phyloP scores from a whole-genome alignment of 1,140 invertebrate genomes.

The Leucophenga varia region DNA sequence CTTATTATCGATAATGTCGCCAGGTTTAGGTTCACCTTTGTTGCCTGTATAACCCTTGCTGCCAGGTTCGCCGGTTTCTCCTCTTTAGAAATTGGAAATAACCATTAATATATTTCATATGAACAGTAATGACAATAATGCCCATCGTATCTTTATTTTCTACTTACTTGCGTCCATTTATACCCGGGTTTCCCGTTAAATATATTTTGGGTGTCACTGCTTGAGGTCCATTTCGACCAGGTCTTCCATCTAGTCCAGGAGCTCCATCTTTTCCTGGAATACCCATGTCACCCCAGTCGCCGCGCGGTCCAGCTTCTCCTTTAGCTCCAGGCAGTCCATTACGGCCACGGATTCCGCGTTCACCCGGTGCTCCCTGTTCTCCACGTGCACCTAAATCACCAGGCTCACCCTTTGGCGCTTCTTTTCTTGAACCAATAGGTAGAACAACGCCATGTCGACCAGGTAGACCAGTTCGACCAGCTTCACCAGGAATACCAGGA shows the following conservation, averaged over 20 bases:
- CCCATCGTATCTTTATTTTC: too few relatives aligned
- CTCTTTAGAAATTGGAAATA: conserved; percentile 31
- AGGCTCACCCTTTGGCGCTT: conserved; percentile 21
- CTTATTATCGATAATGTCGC: conserved; percentile 33
- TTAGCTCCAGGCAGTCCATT: conserved; percentile 53
- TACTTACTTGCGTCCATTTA: conserved; percentile 50
- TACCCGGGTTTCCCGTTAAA: conserved; percentile 57
- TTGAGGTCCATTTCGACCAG: conserved; percentile 57
- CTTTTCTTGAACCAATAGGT: background rate
- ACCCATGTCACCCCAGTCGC: conserved; percentile 58
- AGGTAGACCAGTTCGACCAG: conserved; percentile 40
- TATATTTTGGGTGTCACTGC: conserved; percentile 55
- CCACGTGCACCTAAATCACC: conserved; percentile 58
- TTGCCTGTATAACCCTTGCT: conserved; percentile 59
- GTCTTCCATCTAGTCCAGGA: conserved; percentile 58
- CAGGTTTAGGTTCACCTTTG: conserved; percentile 60
- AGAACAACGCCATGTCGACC: conserved; percentile 27
- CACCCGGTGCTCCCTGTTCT: conserved; percentile 56
- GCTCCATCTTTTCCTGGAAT: conserved; percentile 56
- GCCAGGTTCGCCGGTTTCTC: conserved; percentile 57
- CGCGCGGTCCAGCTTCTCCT: conserved; percentile 58
- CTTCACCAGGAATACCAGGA: conserved; percentile 41
- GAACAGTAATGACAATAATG: too few relatives aligned
- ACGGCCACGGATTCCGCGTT: conserved; percentile 40
- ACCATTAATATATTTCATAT: too few relatives aligned